phyloP scores from a whole-genome alignment of 2,113 vertebrate species.

The Romanogobio albipinnatus region DNA sequence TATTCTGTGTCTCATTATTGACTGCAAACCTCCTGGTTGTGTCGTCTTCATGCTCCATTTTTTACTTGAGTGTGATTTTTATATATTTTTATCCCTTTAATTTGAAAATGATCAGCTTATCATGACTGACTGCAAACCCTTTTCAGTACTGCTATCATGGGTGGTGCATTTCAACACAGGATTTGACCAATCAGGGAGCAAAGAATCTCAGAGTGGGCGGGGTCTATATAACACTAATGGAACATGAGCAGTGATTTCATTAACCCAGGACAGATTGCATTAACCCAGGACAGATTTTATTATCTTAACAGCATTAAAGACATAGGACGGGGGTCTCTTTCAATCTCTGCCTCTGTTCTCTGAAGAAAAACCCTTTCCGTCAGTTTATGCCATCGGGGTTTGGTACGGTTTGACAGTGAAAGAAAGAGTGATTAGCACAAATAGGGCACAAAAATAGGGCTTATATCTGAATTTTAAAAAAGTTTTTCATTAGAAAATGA shows the following conservation, averaged over 20 bases:
- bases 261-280: constrained; percentile 25
- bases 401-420: neutral
- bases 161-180: neutral
- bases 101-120: neutral
- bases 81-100: neutral
- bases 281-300: constrained; percentile 23
- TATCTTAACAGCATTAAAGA: neutral
- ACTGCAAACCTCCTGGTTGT: neutral
- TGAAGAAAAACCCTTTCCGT: constrained; percentile 41
- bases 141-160: neutral
- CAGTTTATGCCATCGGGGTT: constrained; percentile 37
- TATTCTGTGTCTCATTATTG: neutral
- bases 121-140: neutral
- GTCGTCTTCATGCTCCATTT: neutral
- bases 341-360: neutral
- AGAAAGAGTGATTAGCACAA: neutral
- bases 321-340: neutral
- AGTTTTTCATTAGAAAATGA: neutral
- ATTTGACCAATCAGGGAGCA: neutral
- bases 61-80: neutral
- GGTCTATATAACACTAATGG: constrained; percentile 7
- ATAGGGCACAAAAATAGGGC: neutral
- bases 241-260: constrained; percentile 20
- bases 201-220: neutral
- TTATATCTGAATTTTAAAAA: neutral